Evolutionary conservation across 2,113 vertebrate genomes (phyloP), one percentile per base, ranked within the genome.

Genomic region (Misgurnus mizolepis): DNA sequence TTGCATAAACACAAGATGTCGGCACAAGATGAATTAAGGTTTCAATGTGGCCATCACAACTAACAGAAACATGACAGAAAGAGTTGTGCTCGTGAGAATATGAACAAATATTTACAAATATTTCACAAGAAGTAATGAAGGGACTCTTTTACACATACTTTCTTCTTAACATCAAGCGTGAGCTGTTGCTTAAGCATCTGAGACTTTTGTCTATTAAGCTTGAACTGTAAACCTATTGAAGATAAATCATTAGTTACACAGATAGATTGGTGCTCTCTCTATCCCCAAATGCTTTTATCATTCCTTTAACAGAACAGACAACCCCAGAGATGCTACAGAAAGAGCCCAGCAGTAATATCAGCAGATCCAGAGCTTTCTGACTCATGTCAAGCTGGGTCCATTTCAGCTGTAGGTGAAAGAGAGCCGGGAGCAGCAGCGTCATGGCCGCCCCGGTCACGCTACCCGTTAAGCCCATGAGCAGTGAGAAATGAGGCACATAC

Each of bases 391-490:
- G 87, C 17, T 84, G 89, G n/a, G 76, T 69, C 92, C 94, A 93
- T 76, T 88, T 92, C 65, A 95, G 90, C 55, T 91, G 91, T 70
- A 96, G 89, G 86, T 96, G 92, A 87, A 95, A 92, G 80, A 95
- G 86, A 49, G 91, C 92, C 0, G 92, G 92, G 76, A 96, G 92
- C 66, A 94, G 90, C 76, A 96, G 94, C 27, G 92, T 92, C 92
- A 94, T 91, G 76, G 87, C 87, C 39, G 91, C 85, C 53, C 93
- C 90, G 1, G 93, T 93, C 83, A 93, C 89, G 5, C 93, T 95
- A 55, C 93, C 93, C 22, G 92, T 93, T 86, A 95, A 86, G 61
- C 92, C 93, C 93, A 95, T 95, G 80, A 95, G 18, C 78, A 93
- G 87, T 47, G 91, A 92, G 88, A 94, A 95, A 62, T 90, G 89